Conservation (phyloP, 2,113 vertebrate genomes). For the Pluvialis apricaria region DNA sequence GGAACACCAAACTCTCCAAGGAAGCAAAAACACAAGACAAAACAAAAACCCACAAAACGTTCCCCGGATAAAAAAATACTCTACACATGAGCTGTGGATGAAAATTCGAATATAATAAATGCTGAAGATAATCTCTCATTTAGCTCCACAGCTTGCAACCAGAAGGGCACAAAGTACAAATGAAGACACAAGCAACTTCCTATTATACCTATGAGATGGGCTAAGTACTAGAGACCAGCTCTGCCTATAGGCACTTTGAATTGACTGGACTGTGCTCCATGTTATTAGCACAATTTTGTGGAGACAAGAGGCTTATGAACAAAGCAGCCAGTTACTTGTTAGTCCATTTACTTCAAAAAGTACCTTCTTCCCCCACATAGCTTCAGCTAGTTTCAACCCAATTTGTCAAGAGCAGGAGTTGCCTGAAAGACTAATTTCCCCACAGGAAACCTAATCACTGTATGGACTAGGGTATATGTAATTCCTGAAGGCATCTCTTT, state of each 20-base stretch:
- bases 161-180: not conserved
- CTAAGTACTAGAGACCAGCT: not conserved
- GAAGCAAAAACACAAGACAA: not conserved
- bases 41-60: not conserved
- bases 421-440: not conserved
- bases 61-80: not conserved
- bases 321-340: not conserved
- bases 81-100: not conserved
- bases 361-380: not conserved
- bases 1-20: not conserved
- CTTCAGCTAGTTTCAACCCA: not conserved
- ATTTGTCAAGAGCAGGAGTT: not conserved
- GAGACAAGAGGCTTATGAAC: not conserved
- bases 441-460: not conserved
- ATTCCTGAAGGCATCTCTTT: not conserved
- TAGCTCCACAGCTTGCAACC: not conserved
- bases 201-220: rapidly evolving
- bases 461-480: not conserved
- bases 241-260: not conserved
- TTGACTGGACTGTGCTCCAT: not conserved
- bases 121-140: not conserved
- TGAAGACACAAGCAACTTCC: not conserved
- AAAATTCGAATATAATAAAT: not conserved
- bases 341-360: no score
- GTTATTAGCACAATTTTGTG: not conserved